Conservation (phyloP, 2,888 invertebrate genomes). For the Nephrotoma flavescens region DNA sequence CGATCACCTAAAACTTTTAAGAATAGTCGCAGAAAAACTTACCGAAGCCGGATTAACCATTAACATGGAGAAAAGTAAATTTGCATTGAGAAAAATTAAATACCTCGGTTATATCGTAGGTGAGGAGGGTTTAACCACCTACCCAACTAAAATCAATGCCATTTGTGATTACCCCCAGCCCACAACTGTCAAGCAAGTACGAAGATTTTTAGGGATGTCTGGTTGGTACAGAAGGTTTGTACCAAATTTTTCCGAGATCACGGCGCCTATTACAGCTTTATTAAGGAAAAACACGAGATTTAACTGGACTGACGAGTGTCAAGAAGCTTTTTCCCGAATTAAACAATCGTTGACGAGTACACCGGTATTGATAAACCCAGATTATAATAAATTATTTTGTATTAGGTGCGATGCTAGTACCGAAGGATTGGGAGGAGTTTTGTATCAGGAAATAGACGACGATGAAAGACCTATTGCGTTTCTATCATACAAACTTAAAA, state of each 20-base stretch:
- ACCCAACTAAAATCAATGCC: neutral
- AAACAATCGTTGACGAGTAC: neutral
- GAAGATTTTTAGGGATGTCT: neutral
- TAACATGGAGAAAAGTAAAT: slow-evolving; percentile 4
- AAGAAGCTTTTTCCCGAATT: neutral
- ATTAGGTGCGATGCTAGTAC: neutral
- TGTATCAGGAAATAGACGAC: neutral
- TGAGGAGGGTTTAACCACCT: slow-evolving; percentile 6
- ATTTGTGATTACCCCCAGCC: neutral
- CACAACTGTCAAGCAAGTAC: neutral
- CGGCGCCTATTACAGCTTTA: neutral
- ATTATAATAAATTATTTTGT: neutral
- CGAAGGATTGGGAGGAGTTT: neutral
- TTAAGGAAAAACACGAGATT: neutral
- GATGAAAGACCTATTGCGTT: neutral
- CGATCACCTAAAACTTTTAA: neutral
- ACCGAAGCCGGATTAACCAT: slow-evolving; percentile 1
- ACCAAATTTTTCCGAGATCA: neutral
- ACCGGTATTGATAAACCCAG: neutral
- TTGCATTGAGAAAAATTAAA: neutral
- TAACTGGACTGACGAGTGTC: neutral
- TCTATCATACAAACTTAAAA: neutral
- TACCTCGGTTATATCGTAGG: slow-evolving; percentile 6
- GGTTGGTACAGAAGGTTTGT: neutral
- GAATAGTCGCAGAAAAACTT: neutral